These are phyloP conservation scores for Cyphotilapia sp. DNA, from an alignment of 2,113 vertebrate genomes.

Conservation along the genomic window DNA sequence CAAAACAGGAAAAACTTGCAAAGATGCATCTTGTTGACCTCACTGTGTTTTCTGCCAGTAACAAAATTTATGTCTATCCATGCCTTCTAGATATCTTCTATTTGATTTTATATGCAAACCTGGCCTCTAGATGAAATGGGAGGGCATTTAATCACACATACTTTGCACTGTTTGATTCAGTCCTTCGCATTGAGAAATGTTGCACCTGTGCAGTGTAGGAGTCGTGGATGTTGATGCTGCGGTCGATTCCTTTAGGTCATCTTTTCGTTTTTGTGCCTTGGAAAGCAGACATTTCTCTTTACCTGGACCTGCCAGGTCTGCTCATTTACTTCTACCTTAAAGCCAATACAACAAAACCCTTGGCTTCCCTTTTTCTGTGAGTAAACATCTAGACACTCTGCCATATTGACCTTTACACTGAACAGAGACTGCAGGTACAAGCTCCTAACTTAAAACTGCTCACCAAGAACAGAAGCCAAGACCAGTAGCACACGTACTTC, in stretches of 20 bases:
- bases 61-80: background rate
- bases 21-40: background rate
- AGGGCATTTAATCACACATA: background rate
- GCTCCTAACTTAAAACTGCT: background rate
- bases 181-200: background rate
- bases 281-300: background rate
- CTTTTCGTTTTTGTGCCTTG: background rate
- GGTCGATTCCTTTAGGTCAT: background rate
- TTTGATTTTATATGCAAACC: background rate
- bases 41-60: background rate
- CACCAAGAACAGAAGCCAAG: background rate
- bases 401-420: background rate
- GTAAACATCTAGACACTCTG: background rate
- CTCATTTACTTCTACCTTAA: background rate
- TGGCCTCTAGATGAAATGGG: background rate
- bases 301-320: background rate
- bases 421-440: background rate
- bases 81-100: background rate
- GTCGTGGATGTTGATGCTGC: background rate
- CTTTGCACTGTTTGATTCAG: background rate
- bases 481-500: background rate
- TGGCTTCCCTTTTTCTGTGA: background rate
- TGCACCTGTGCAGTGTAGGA: background rate
- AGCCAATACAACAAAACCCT: background rate
- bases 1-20: background rate